Evolutionary conservation across 2,797 vertebrate species (phyloP).

Genomic region (Xiphophorus birchmanni): DNA sequence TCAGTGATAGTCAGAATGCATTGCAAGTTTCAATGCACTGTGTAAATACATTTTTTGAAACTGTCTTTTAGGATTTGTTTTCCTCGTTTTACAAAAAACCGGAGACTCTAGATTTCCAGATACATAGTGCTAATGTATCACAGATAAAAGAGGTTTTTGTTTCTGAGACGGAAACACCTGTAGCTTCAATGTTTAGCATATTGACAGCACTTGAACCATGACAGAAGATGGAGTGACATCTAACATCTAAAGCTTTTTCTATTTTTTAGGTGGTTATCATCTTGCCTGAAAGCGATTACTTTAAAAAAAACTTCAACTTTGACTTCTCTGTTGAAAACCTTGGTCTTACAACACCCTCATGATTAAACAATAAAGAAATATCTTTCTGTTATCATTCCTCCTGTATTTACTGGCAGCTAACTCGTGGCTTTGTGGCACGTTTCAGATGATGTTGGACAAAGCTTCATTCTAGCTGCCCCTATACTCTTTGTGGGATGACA

Average conservation of each 20-base stretch:
- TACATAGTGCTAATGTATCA: slow-evolving; percentile 5
- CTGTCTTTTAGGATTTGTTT: not conserved
- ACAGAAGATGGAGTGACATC: slow-evolving; percentile 48
- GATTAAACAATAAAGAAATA: not conserved
- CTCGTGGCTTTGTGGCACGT: not conserved
- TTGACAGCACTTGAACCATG: slow-evolving; percentile 59
- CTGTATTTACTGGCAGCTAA: not conserved
- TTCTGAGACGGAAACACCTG: slow-evolving; percentile 58
- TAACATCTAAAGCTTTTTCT: slow-evolving; percentile 45
- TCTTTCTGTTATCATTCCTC: not conserved
- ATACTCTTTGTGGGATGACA: slow-evolving; percentile 6
- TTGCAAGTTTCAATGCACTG: not conserved
- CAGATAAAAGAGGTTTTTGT: not conserved
- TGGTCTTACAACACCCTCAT: not conserved
- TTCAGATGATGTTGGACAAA: not conserved
- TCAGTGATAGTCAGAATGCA: not conserved
- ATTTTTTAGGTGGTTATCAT: slow-evolving; percentile 35
- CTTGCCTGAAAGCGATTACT: slow-evolving; percentile 3
- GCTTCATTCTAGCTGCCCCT: not conserved
- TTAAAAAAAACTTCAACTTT: not conserved
- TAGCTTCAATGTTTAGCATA: slow-evolving; percentile 54
- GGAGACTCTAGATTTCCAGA: no score
- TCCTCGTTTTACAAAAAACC: slow-evolving; percentile 34
- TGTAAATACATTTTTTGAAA: not conserved
- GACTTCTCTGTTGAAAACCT: not conserved